Conservation (phyloP, 1,140 invertebrate species). For the Drosophila rufa region DNA sequence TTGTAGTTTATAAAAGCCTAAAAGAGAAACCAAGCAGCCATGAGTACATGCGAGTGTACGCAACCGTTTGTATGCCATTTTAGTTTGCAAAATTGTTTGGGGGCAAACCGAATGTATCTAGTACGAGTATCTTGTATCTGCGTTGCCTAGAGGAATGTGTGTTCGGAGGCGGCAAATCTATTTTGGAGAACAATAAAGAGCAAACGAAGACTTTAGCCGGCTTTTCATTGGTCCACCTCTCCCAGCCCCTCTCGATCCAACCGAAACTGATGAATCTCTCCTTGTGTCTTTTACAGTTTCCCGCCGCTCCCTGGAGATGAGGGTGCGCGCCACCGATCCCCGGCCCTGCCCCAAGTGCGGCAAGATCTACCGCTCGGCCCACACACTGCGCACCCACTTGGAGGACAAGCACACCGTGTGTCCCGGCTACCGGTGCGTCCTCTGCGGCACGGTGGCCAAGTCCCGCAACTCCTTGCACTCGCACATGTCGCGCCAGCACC, state of each 20-base stretch:
- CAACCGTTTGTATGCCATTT: slow-evolving; percentile 61
- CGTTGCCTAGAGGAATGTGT: slow-evolving; percentile 43
- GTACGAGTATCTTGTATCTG: slow-evolving; percentile 64
- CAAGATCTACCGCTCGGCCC: slow-evolving; percentile 96
- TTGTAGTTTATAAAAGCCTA: slow-evolving; percentile 64
- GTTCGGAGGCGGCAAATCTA: slow-evolving; percentile 69
- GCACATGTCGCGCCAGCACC: slow-evolving; percentile 96
- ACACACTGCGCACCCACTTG: slow-evolving; percentile 94
- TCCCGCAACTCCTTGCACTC: slow-evolving; percentile 95
- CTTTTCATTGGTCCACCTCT: slow-evolving; percentile 11
- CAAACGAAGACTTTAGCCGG: slow-evolving; percentile 64
- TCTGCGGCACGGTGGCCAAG: slow-evolving; percentile 96
- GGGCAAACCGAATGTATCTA: slow-evolving; percentile 41
- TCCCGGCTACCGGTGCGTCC: slow-evolving; percentile 94
- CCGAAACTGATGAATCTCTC: neutral
- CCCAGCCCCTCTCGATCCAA: neutral
- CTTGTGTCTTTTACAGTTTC: slow-evolving; percentile 86
- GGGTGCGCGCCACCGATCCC: slow-evolving; percentile 95
- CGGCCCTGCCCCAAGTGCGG: slow-evolving; percentile 96
- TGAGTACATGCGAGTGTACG: slow-evolving; percentile 26
- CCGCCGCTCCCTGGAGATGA: slow-evolving; percentile 91
- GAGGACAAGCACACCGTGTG: slow-evolving; percentile 97
- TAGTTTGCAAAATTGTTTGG: slow-evolving; percentile 74
- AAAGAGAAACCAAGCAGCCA: slow-evolving; percentile 25
- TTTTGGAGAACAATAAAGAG: slow-evolving; percentile 81